phyloP scores from a whole-genome alignment of 2,113 vertebrate genomes.

The Desmodus rotundus region DNA sequence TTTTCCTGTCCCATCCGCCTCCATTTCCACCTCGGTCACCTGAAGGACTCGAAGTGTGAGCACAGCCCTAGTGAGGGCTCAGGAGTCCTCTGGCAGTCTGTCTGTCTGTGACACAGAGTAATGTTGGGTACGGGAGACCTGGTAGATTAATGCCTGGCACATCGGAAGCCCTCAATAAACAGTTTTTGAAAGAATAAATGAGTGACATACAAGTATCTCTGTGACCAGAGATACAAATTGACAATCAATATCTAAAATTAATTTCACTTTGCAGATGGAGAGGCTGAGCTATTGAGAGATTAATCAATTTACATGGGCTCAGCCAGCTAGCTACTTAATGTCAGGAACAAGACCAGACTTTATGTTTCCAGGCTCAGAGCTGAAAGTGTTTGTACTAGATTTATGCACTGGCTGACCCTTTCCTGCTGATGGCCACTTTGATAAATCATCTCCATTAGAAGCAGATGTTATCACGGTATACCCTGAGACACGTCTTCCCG shows the following conservation, averaged over 20 bases:
- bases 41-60: background rate
- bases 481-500: background rate
- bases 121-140: background rate
- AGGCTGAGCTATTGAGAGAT: background rate
- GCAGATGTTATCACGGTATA: constrained; percentile 35
- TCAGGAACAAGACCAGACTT: constrained; percentile 9
- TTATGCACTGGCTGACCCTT: background rate
- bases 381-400: constrained; percentile 11
- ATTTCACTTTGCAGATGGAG: constrained; percentile 6
- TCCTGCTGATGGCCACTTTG: constrained; percentile 56
- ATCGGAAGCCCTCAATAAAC: rapidly evolving
- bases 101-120: background rate
- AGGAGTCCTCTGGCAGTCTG: background rate
- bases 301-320: background rate
- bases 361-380: constrained; percentile 7
- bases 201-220: background rate
- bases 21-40: background rate
- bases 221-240: background rate
- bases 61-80: background rate
- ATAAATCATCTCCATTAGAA: constrained; percentile 66
- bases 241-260: background rate
- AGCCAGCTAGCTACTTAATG: background rate
- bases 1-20: background rate
- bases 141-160: background rate
- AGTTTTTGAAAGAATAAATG: background rate